These are phyloP conservation scores for Drosophila nikananu DNA, from an alignment of 1,140 invertebrate genomes.

Conservation along the genomic window DNA sequence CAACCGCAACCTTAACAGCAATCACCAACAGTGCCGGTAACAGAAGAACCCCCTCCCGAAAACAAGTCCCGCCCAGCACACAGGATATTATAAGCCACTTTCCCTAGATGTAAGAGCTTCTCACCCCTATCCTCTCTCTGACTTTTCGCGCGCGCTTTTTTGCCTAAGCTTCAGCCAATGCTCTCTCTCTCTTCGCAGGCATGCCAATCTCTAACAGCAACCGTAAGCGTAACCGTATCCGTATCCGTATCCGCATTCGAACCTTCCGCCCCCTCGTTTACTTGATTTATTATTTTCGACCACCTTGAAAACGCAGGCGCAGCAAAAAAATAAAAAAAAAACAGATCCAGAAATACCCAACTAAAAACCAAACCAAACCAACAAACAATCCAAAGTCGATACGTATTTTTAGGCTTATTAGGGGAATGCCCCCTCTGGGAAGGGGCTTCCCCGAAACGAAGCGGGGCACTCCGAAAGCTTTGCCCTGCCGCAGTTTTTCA, in stretches of 20 bases:
- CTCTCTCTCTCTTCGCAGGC: conserved; percentile 47
- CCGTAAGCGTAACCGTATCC: conserved; percentile 11
- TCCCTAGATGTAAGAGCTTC: conserved; percentile 70
- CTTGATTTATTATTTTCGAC: conserved; percentile 61
- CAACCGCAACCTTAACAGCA: conserved; percentile 12
- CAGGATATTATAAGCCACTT: conserved; percentile 32
- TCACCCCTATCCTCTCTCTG: conserved; percentile 48
- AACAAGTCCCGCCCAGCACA: conserved; percentile 25
- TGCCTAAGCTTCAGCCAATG: conserved; percentile 53
- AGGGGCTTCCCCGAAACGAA: conserved; percentile 40
- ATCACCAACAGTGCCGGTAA: conserved; percentile 37
- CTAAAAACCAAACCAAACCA: conserved; percentile 49
- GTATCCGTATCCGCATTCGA: conserved; percentile 18
- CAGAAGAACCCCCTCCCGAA: conserved; percentile 18
- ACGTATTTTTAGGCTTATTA: conserved; percentile 85
- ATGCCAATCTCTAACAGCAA: conserved; percentile 28
- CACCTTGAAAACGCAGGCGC: conserved; percentile 58
- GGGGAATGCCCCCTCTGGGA: conserved; percentile 1
- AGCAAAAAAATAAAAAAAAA: conserved; percentile 36
- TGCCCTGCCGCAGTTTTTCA: conserved; percentile 53
- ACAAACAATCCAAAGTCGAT: conserved; percentile 85
- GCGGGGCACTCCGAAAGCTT: conserved; percentile 62
- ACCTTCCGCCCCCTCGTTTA: conserved; percentile 30
- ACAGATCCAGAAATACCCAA: conserved; percentile 48
- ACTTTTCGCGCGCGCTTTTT: conserved; percentile 33